Conservation (phyloP, 2,797 vertebrate genomes). For the Siniperca obscura region DNA sequence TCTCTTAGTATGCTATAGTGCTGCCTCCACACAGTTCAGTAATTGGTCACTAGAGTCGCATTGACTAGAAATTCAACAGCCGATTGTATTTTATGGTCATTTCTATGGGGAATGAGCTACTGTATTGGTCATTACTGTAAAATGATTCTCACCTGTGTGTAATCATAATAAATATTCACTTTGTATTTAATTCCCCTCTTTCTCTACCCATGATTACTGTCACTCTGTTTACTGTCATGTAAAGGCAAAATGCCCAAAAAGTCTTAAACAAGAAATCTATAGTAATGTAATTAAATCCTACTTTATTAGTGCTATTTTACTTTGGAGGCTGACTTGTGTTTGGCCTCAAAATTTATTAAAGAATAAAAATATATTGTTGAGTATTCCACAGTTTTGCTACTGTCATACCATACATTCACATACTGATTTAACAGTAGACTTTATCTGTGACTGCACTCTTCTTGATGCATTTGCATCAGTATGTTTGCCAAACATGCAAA, state of each 20-base stretch:
- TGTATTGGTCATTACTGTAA: constrained; percentile 2
- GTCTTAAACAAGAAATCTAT: too few relatives aligned
- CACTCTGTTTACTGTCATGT: background rate
- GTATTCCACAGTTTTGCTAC: background rate
- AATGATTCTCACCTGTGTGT: constrained; percentile 3
- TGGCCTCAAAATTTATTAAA: background rate
- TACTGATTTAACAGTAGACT: background rate
- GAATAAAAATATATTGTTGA: background rate
- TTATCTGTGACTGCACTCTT: background rate
- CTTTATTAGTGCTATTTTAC: background rate
- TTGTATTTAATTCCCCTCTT: background rate
- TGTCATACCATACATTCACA: background rate
- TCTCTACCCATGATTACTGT: background rate
- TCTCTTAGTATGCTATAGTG: background rate
- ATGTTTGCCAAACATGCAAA: background rate
- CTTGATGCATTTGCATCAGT: background rate
- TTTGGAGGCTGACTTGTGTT: background rate
- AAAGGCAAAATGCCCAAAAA: background rate
- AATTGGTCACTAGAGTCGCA: constrained; percentile 16
- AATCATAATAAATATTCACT: constrained; percentile 9
- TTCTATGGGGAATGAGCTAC: constrained; percentile 1
- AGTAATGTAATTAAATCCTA: background rate
- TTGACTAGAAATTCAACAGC: background rate
- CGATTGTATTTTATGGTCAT: background rate
- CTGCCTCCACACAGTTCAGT: background rate